These are phyloP conservation scores for Nezara viridula DNA, from an alignment of 2,888 invertebrate genomes.

Conservation along the genomic window DNA sequence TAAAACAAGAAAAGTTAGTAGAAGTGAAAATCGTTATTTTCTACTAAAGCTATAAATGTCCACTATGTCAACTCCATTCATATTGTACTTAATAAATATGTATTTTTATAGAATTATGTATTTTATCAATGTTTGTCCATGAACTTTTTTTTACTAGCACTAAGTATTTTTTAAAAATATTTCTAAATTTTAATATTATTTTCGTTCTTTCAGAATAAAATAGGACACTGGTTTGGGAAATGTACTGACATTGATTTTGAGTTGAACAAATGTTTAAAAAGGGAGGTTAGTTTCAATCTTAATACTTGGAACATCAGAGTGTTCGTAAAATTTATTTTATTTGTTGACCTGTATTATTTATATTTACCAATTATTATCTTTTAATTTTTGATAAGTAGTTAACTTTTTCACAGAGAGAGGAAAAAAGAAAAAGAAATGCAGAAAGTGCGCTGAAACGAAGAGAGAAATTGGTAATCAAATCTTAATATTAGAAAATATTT, in stretches of 20 bases:
- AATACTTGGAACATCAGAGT: too few species aligned
- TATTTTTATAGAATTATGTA: too few species aligned
- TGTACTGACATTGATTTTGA: neutral
- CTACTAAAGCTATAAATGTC: too few species aligned
- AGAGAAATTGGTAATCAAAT: neutral
- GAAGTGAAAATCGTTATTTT: too few species aligned
- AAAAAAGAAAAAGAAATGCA: neutral
- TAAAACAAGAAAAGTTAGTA: too few species aligned
- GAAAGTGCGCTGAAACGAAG: neutral
- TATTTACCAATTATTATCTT: neutral
- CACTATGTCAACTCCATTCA: too few species aligned
- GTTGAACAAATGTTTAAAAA: neutral
- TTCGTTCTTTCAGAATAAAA: neutral
- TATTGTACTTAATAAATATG: too few species aligned
- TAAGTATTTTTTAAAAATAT: neutral
- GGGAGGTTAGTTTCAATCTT: neutral
- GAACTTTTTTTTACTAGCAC: neutral
- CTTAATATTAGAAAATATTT: neutral
- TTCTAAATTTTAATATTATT: neutral
- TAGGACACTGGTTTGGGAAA: neutral
- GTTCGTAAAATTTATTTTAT: too few species aligned
- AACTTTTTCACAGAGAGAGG: neutral
- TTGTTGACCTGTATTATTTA: neutral
- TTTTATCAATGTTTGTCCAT: neutral
- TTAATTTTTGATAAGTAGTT: neutral